Percentiles rank a stretch among this genome's conserved stretches.
Evolutionary conservation across 2,888 invertebrate species (phyloP).

Genomic region (Drosophila stalkeri): DNA sequence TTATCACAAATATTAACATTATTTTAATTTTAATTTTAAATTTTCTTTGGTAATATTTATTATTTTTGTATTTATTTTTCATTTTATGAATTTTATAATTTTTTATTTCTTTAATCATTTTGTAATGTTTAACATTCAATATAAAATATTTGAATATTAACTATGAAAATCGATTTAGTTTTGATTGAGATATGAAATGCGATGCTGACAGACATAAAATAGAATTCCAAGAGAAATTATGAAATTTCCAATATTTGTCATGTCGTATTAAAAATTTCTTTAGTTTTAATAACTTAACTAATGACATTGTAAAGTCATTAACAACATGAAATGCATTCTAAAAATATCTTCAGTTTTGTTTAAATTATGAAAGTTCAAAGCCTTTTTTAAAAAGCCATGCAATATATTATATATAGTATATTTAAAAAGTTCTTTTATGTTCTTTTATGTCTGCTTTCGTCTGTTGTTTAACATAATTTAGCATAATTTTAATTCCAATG

Average conservation of each 20-base stretch:
- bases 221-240: background rate
- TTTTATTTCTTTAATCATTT: too few relatives aligned
- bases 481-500: conserved; percentile 8
- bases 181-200: too few relatives aligned
- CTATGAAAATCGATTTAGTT: too few relatives aligned
- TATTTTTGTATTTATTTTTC: too few relatives aligned
- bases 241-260: background rate
- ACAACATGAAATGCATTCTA: background rate
- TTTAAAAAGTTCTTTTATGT: background rate
- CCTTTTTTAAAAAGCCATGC: background rate
- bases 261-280: background rate
- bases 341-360: background rate
- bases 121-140: too few relatives aligned
- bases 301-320: background rate
- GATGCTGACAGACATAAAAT: background rate
- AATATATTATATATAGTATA: background rate
- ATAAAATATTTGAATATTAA: too few relatives aligned
- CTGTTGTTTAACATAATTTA: background rate
- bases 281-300: background rate
- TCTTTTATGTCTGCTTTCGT: background rate
- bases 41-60: too few relatives aligned
- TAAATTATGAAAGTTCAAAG: conserved; percentile 7
- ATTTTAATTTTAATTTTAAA: too few relatives aligned
- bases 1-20: too few relatives aligned
- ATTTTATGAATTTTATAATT: too few relatives aligned